Evolutionary conservation across 2,888 invertebrate genomes (phyloP), one percentile per base, ranked within the genome.

Genomic region (Scaptodrosophila latifasciaeformis): DNA sequence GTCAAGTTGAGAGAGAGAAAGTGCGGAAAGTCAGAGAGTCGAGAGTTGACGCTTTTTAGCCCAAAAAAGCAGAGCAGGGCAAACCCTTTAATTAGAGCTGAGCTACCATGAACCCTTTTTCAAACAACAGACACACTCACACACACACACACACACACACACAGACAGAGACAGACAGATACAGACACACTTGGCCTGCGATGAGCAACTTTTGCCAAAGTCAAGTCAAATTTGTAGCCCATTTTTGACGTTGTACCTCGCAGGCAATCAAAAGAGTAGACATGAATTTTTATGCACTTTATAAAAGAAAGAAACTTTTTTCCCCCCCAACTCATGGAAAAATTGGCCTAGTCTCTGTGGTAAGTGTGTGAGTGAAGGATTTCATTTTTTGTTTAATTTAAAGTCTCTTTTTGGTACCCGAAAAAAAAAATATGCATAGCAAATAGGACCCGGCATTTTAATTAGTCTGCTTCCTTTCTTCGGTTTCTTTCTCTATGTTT

Each of bases 41-140:
- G 7, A 24, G 24, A 24, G 24, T 24, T 24, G 24, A 24, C 24
- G 24, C 4, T 7, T 5, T 24, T 7, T 24, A 7, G 24, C 40
- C 48, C 57, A 30, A 52, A 60, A 44, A 29, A 47, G 31, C 10
- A 39, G 17, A 9, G n/a, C 21, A 27, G 44, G 15, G 51, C 48
- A 17, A 19, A 3, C 24, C 66, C 66, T 68, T 80, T 80, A 80
- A 75, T 80, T 80, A 77, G 60, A 55, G 61, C 58, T 54, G 59
- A 65, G 64, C 21, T 62, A 7, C 24, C 3, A 7, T 5, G 24
- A 50, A 62, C 59, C 66, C 59, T 49, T 71, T 65, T 65, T n/a
- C n/a, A n/a, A n/a, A n/a, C n/a, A n/a, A n/a, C n/a, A n/a, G n/a
- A n/a, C n/a, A n/a, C n/a, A n/a, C n/a, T n/a, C n/a, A n/a, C n/a